A percentile compares a stretch with the other conserved stretches of the same genome.
Conservation (phyloP, 2,797 vertebrate genomes). For the Onychomys leucogaster region DNA sequence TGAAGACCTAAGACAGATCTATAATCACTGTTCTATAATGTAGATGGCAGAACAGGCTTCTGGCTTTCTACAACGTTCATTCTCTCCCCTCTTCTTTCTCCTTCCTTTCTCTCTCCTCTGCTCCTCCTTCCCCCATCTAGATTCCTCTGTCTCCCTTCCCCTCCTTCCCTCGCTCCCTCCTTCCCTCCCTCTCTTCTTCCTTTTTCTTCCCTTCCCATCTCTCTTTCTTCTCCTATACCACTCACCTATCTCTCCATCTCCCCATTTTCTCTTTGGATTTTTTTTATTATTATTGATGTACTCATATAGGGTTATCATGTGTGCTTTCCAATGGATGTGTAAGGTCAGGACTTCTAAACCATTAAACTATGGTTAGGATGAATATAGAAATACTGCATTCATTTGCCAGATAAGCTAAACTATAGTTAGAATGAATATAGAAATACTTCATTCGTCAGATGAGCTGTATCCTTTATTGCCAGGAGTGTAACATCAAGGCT, state of each 20-base stretch:
- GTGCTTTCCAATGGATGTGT: background rate
- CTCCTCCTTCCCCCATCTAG: background rate
- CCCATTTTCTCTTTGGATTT: background rate
- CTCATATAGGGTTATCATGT: background rate
- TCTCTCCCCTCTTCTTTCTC: background rate
- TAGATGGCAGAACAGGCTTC: background rate
- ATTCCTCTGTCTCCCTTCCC: background rate
- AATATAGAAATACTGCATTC: background rate
- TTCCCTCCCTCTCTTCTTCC: background rate
- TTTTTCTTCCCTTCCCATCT: background rate
- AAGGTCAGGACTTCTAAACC: background rate
- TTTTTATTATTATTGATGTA: background rate
- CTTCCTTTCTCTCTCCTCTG: background rate
- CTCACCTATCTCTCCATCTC: background rate
- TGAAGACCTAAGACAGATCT: constrained; percentile 6
- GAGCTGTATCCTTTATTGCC: background rate
- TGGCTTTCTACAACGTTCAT: background rate
- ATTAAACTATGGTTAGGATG: background rate
- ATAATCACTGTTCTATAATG: constrained; percentile 20
- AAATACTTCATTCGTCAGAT: background rate
- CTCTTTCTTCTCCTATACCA: background rate
- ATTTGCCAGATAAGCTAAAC: background rate
- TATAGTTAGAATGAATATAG: no score
- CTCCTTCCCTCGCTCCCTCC: background rate
- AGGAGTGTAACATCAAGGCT: background rate